Evolutionary conservation across 2,797 vertebrate species (phyloP), one percentile per base, ranked within the genome.

Genomic region (Alectoris magna): DNA sequence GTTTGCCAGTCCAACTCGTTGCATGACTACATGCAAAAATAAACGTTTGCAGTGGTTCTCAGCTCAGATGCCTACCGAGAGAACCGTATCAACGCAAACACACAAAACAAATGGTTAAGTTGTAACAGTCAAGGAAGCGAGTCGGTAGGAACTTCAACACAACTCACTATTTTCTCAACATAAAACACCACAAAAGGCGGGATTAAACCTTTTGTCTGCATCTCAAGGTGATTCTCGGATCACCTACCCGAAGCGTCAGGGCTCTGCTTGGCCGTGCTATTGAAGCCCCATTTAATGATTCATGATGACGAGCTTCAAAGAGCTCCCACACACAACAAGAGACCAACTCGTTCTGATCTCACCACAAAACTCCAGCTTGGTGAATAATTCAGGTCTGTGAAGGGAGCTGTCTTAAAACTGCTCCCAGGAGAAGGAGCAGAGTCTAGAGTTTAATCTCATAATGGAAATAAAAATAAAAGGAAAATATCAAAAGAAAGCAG

Each of bases 371-470:
- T 59, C 91, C 91, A 93, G 77, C 94, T 91, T 1, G 0, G 96
- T 95, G 95, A 97, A 94, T 66, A 87, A 97, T 95, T 97, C 85
- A 95, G 75, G 74, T 60, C 91, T 92, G 49, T 89, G 96, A 97
- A 97, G 74, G 96, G 78, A 95, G 84, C 84, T 90, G 97, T 95
- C 94, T 95, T 96, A 91, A 97, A 97, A 94, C 93, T 63, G 81
- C 94, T 95, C 94, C 95, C 7, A 31, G 91, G 96, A 95, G 91
- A 92, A 94, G 84, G 44, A 92, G 48, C 62, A 62, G 51, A 4
- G 93, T 90, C 96, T 96, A 86, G 93, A 90, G 94, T 97, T 96
- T 97, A 97, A 97, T 95, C 95, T 91, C 92, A 92, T 96, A 92
- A 94, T 96, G 96, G 96, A 97, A 97, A 97, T 88, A 69, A 87